Conservation (phyloP, 2,113 vertebrate species). For the Macroglossus sobrinus region DNA sequence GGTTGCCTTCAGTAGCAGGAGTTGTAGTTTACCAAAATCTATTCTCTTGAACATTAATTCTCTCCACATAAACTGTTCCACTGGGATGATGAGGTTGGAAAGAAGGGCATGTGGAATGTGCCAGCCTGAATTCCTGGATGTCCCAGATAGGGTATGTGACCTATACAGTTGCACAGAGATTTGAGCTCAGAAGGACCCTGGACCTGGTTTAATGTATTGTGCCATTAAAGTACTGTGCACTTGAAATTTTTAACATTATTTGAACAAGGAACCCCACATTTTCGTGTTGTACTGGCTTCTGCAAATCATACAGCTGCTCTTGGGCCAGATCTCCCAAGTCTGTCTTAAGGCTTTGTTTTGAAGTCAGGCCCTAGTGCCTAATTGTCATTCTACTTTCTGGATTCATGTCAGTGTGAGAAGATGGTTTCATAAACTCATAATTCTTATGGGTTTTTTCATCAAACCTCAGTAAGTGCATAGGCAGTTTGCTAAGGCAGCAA, state of each 20-base stretch:
- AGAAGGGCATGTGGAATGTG: not conserved
- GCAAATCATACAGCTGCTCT: not conserved
- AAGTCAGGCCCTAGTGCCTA: not conserved
- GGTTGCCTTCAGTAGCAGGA: not conserved
- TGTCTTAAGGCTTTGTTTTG: not conserved
- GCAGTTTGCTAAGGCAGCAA: not conserved
- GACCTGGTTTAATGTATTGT: not conserved
- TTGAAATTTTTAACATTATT: not conserved
- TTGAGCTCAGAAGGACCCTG: not conserved
- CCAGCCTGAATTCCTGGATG: not conserved
- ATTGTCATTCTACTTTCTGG: not conserved
- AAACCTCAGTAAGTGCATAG: not conserved
- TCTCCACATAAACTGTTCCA: not conserved
- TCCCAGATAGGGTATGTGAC: not conserved
- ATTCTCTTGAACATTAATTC: not conserved
- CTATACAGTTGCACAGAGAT: not conserved
- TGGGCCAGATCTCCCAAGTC: not conserved
- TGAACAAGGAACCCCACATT: not conserved
- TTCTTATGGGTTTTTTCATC: not conserved
- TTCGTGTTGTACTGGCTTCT: not conserved
- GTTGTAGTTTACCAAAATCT: not conserved
- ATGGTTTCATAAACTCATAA: not conserved
- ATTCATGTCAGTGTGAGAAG: not conserved
- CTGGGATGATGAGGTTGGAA: not conserved
- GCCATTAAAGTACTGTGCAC: no score